Evolutionary conservation across 2,113 vertebrate genomes (phyloP), one percentile per base, ranked within the genome.

Genomic region (Terrapene triunguis): DNA sequence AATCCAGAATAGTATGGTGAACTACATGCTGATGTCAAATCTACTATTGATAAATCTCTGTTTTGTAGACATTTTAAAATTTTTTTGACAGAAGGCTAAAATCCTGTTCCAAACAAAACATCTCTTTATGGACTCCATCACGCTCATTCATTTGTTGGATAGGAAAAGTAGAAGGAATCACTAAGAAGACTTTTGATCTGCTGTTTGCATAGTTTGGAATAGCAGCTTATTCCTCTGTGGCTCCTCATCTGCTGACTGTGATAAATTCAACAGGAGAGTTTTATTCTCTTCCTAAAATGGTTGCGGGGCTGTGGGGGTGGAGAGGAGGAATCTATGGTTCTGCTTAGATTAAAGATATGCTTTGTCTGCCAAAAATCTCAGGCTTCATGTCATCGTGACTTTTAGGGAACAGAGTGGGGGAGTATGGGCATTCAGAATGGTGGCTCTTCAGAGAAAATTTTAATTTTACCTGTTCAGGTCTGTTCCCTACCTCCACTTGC

Each of bases 231-330:
- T 44, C 76, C 94, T 90, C 94, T 87, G 38, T 92, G 89, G 84
- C 94, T 72, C 93, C 96, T 96, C 96, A 96, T 96, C 96, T 97
- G 94, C 95, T 96, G 95, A 96, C 89, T 92, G 51, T 80, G 89
- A 50, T 44, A 92, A 89, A 82, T 89, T 94, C 57, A 90, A 90
- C 94, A 93, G 78, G 35, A 84, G 48, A 8, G 48, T 55, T 72
- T 35, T 81, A 69, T 27, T 57, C 1, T 8, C 53, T 84, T 87
- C 24, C 25, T 57, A 53, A 85, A 69, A 90, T 54, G 21, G 53
- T 57, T 57, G 55, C 11, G 10, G 55, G 25, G 25, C 10, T 27
- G 10, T 57, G 82, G 47, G 11, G 25, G 16, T 93, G 84, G 69
- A 86, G 82, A 94, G 93, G 32, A 69, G n/a, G 11, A 25, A 27